phyloP scores from a whole-genome alignment of 2,888 invertebrate genomes.

The Drosophila neonasuta region DNA sequence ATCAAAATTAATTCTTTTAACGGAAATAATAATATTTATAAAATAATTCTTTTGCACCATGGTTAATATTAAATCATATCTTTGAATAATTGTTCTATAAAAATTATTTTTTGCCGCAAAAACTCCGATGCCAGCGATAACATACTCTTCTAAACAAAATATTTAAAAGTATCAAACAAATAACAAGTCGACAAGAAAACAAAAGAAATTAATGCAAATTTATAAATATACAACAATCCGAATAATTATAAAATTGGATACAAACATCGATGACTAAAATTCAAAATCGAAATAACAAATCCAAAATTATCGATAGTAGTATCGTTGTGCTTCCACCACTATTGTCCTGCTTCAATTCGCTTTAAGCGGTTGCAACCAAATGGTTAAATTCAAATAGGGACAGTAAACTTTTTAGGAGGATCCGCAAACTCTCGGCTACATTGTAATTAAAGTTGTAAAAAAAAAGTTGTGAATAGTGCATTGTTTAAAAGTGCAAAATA shows the following conservation, averaged over 20 bases:
- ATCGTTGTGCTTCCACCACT: not conserved
- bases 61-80: not conserved
- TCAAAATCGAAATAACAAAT: not conserved
- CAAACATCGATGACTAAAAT: too few relatives aligned
- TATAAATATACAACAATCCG: too few relatives aligned
- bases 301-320: not conserved
- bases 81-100: not conserved
- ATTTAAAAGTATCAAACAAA: not conserved
- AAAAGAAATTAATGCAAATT: too few relatives aligned
- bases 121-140: not conserved
- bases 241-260: too few relatives aligned
- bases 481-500: not conserved
- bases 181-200: too few relatives aligned
- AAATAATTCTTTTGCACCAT: too few relatives aligned
- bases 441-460: not conserved
- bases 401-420: not conserved
- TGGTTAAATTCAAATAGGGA: not conserved
- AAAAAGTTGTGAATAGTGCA: not conserved
- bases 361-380: not conserved
- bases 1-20: too few relatives aligned
- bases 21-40: too few relatives aligned
- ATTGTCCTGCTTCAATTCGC: constrained; percentile 8
- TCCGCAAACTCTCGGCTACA: not conserved
- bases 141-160: not conserved
- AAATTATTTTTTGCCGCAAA: not conserved